Base-by-base conservation (phyloP, 2,888 invertebrate species). In the Nasonovia ribisnigri region DNA sequence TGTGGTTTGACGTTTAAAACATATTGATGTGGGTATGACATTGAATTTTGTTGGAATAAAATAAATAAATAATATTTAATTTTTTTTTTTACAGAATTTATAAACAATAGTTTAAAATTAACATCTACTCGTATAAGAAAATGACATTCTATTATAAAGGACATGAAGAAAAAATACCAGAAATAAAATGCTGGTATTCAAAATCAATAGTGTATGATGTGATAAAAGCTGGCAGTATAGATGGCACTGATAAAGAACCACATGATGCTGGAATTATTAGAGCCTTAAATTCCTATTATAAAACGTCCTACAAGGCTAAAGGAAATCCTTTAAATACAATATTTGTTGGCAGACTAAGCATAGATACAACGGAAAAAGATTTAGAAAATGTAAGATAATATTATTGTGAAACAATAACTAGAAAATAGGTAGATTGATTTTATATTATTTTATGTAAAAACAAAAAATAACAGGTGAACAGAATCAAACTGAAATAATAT, bases 201-300 rank as follows among this genome's bases (percentile, higher is more conserved):
- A 96, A 96, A 95, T 96, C 97, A 11, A 97, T 96, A 95, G 95
- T 95, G 29, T 98, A 98, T 95, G 97, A 98, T 95, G 98, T 98
- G 0, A 96, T 98, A 92, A 97, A 97, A 96, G 97, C 97, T 94
- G 98, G 98, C 16, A 98, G 98, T 94, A 98, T 98, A 90, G 98
- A 98, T 96, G 97, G 98, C 95, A 98, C 98, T 0, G 98, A 98
- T 95, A 96, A 96, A 0, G 97, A 97, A 94, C 98, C 98, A 0
- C 98, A 98, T 95, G 98, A 98, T 95, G 97, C 96, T 95, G 98
- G 97, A 3, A 96, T 98, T 43, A 95, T 97, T 29, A 96, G 98
- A 95, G 98, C 98, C 0, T 95, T 97, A 86, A 96, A 96, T 95
- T 96, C 97, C 0, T 96, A 96, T 94, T 98, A 98, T 95, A 96